Evolutionary conservation across 2,888 invertebrate species (phyloP).

Genomic region (Opisthograptis luteolata): DNA sequence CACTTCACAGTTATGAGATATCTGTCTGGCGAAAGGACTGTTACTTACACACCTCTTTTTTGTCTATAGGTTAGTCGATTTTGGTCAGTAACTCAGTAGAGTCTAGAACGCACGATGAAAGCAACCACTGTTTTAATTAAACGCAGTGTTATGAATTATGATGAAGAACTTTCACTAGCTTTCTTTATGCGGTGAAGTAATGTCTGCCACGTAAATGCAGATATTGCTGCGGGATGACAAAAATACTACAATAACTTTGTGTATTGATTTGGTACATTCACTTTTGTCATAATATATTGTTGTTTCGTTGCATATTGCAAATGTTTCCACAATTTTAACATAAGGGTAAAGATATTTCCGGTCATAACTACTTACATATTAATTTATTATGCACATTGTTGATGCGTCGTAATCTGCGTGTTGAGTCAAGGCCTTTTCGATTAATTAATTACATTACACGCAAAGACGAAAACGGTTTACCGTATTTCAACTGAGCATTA

Average conservation of each 20-base stretch:
- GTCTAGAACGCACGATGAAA: slow-evolving; percentile 31
- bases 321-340: too few species aligned
- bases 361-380: slow-evolving; percentile 11
- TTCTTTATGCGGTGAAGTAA: slow-evolving; percentile 34
- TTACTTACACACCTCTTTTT: slow-evolving; percentile 49
- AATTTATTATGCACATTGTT: slow-evolving; percentile 18
- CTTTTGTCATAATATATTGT: too few species aligned
- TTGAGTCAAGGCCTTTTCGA: slow-evolving; percentile 20
- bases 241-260: slow-evolving; percentile 1
- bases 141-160: slow-evolving; percentile 23
- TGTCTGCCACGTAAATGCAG: slow-evolving; percentile 28
- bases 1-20: slow-evolving; percentile 58
- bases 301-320: too few species aligned
- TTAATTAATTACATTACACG: not conserved
- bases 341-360: too few species aligned
- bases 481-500: not conserved
- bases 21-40: slow-evolving; percentile 49
- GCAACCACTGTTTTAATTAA: slow-evolving; percentile 39
- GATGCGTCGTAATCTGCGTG: slow-evolving; percentile 3
- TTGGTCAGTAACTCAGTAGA: slow-evolving; percentile 39
- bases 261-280: too few species aligned
- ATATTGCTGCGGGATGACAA: slow-evolving; percentile 8
- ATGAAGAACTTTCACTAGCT: slow-evolving; percentile 36
- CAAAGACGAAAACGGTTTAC: not conserved
- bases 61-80: slow-evolving; percentile 54